Base-by-base conservation (phyloP, 2,797 vertebrate genomes). In the Kryptolebias ocellatus region DNA sequence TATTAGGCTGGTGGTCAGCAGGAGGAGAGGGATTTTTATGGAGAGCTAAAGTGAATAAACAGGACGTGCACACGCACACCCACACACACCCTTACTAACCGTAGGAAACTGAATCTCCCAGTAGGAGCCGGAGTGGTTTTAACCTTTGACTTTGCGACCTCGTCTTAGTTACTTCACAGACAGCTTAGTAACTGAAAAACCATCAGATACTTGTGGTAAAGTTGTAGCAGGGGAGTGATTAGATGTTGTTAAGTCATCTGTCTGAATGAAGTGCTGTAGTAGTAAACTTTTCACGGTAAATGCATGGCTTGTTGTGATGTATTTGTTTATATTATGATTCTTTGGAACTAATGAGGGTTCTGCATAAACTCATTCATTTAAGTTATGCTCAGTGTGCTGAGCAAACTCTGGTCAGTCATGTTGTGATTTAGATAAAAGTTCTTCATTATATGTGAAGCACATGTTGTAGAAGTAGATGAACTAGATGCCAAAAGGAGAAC, bases 91-190 rank as follows among this genome's bases (percentile, higher is more conserved):
- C 56, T 80, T 72, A 67, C 74, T 76, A 67, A 79, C 70, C 42
- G 74, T 74, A 81, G 72, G 93, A 91, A 94, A 94, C 88, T 68
- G 73, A 91, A 93, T 90, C 90, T 89, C 87, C 66, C 86, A 89
- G 84, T 81, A 91, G 91, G 81, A 93, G 86, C 86, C 85, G 67
- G 70, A 93, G 94, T 94, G 83, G 89, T 79, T 93, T 93, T 94
- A 94, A 93, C 93, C 93, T 89, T 65, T 88, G 84, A 88, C 84
- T 81, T 52, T 2, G 2, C 81, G 88, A 92, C 90, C 91, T 87
- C 70, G 76, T 88, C 85, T 94, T 89, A 87, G 92, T 90, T 89
- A 87, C 75, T 24, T 28, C 53, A 51, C 54, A 53, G 72, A 80
- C 72, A 76, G 76, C 70, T 89, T 73, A 70, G 83, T 76, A 18